Evolutionary conservation across 2,888 invertebrate species (phyloP), one percentile per base, ranked within the genome.

Genomic region (Polymixis flavicincta): DNA sequence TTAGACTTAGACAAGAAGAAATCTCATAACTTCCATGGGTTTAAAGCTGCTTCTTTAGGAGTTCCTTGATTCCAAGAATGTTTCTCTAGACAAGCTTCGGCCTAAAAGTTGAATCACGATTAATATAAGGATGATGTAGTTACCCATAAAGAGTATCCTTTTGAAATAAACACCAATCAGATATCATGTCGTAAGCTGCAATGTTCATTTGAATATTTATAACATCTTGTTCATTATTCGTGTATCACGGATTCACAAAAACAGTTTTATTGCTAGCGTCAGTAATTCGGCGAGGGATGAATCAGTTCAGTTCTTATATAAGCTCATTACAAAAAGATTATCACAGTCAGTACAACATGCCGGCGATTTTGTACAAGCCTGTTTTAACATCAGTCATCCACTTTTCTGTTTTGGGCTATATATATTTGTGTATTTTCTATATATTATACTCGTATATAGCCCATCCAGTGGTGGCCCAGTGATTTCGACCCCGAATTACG

Each of bases 221-320:
- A n/a, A 22, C 28, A 9, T 52, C n/a, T 45, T 55, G 50, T 73
- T 52, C 45, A 73, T 17, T 52, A 45, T 45, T 7, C 9, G n/a
- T 73, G 70, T 60, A 60, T 52, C 70, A 70, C 42, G 60, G 25
- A 28, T 71, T 70, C 45, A 19, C 13, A 25, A 74, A 74, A 61
- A 54, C 52, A 22, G 52, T 61, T 74, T 70, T 54, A 61, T 48
- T 52, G n/a, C 59, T 52, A n/a, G 50, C 37, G 42, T 14, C 28
- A 45, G 25, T 28, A 25, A 22, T 52, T 13, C 42, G 54, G 22
- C 25, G 48, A 48, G 48, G 17, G 72, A 48, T 74, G 63, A 71
- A 45, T 72, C 74, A 74, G 70, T 32, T 9, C 13, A n/a, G n/a
- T n/a, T n/a, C n/a, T n/a, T n/a, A n/a, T n/a, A 25, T 17, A 25